phyloP scores from a whole-genome alignment of 2,797 vertebrate genomes.

The Catostomus latipinnis region DNA sequence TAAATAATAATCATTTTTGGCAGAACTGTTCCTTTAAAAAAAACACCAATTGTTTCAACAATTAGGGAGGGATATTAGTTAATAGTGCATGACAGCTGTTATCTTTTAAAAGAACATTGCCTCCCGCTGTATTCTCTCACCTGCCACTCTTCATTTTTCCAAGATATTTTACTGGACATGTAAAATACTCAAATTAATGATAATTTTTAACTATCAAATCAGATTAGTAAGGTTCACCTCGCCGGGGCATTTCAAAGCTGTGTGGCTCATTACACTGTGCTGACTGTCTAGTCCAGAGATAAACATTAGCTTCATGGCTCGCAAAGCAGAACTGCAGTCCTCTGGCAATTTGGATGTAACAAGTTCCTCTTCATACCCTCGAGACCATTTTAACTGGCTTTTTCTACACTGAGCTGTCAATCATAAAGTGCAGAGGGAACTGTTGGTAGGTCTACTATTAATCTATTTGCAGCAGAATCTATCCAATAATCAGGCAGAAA shows the following conservation, averaged over 20 bases:
- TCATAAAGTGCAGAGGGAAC: slow-evolving; percentile 60
- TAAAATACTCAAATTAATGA: slow-evolving; percentile 20
- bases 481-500: slow-evolving; percentile 54
- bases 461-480: slow-evolving; percentile 57
- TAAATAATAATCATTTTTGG: too few relatives aligned
- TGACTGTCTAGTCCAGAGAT: slow-evolving; percentile 76
- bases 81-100: too few relatives aligned
- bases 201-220: slow-evolving; percentile 58
- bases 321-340: slow-evolving; percentile 70
- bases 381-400: slow-evolving; percentile 76
- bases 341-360: slow-evolving; percentile 72
- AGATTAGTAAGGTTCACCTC: slow-evolving; percentile 46
- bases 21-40: too few relatives aligned
- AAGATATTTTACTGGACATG: slow-evolving; percentile 10
- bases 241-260: slow-evolving; percentile 65
- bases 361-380: slow-evolving; percentile 75
- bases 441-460: slow-evolving; percentile 47
- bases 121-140: too few relatives aligned
- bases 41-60: too few relatives aligned
- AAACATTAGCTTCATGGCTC: slow-evolving; percentile 86
- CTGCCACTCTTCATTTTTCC: neutral
- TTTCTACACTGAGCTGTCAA: slow-evolving; percentile 77
- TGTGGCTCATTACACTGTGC: slow-evolving; percentile 70
- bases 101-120: too few relatives aligned
- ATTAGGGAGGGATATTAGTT: too few relatives aligned